Percentiles rank a stretch among this genome's conserved stretches.
These are phyloP conservation scores for Zaprionus gabonicus DNA, from an alignment of 1,140 invertebrate species.

Conservation along the genomic window DNA sequence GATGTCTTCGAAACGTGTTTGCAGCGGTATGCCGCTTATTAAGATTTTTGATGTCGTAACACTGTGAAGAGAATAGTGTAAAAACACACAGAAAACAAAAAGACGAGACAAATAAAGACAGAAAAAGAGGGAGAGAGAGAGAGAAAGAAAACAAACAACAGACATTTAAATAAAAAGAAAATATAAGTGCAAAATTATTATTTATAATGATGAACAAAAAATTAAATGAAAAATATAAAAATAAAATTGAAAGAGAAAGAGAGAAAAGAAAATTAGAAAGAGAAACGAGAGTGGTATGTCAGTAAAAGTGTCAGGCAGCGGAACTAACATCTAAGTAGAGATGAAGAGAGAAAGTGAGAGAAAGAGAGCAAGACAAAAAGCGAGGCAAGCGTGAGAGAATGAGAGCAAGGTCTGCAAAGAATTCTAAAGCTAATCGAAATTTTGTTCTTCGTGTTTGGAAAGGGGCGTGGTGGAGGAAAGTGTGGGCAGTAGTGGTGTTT, in stretches of 20 bases:
- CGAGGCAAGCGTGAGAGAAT: conserved; percentile 31
- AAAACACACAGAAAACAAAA: conserved; percentile 70
- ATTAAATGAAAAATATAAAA: conserved; percentile 27
- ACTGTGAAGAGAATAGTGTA: conserved; percentile 86
- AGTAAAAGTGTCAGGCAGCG: conserved; percentile 45
- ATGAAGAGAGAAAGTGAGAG: conserved; percentile 18
- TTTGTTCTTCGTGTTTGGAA: neutral
- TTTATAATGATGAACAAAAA: conserved; percentile 25
- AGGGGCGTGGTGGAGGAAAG: neutral
- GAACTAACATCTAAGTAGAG: conserved; percentile 53
- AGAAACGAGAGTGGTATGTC: conserved; percentile 39
- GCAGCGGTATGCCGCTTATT: conserved; percentile 93
- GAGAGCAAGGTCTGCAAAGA: conserved; percentile 19
- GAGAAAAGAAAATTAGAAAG: conserved; percentile 6
- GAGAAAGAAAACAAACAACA: conserved; percentile 20
- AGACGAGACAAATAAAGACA: conserved; percentile 49
- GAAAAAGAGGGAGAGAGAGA: conserved; percentile 11
- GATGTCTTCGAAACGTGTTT: conserved; percentile 93
- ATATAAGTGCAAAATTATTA: conserved; percentile 26
- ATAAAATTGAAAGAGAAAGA: neutral
- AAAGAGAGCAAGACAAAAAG: conserved; percentile 28
- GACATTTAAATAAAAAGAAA: conserved; percentile 19
- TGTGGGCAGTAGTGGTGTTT: neutral
- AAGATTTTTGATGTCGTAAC: conserved; percentile 92
- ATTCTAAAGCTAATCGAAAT: conserved; percentile 24